Evolutionary conservation across 53 echinoderm and acorn worm species (phyloP).

Genomic region (Patiria pectinifera): DNA sequence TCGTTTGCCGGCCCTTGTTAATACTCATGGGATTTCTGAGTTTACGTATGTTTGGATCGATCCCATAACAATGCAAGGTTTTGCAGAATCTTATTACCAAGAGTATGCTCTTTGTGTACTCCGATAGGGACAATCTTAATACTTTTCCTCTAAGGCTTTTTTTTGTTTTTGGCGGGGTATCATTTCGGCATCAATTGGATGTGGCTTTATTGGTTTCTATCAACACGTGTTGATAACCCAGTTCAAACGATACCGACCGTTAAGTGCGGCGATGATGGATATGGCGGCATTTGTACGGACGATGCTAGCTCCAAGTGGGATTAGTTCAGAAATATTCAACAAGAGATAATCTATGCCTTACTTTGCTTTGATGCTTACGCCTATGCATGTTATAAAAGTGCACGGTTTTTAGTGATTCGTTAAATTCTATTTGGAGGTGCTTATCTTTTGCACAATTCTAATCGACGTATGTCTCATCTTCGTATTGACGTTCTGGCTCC

Average conservation of each 20-base stretch:
- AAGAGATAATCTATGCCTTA: not conserved
- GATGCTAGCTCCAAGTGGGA: not conserved
- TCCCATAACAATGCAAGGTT: not conserved
- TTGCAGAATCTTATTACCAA: no score
- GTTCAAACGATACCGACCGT: constrained; percentile 16
- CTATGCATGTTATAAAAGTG: no score
- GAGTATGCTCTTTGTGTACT: no score
- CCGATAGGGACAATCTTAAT: not conserved
- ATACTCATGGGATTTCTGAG: not conserved
- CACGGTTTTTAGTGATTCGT: no score
- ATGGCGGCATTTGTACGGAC: not conserved
- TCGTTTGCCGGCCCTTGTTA: no score
- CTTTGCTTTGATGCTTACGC: not conserved
- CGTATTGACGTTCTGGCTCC: no score
- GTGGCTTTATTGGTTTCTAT: not conserved
- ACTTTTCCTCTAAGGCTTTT: not conserved
- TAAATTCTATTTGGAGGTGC: no score
- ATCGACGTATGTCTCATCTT: no score
- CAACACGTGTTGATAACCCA: not conserved
- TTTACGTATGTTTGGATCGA: not conserved
- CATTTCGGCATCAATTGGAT: not conserved
- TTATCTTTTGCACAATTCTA: no score
- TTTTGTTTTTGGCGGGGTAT: not conserved
- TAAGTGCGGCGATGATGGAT: not conserved
- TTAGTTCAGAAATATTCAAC: not conserved